Evolutionary conservation across 35 echinoderm and acorn worm species (phyloP), one percentile per base, ranked within the genome.

Genomic region (Strongylocentrotus purpuratus): DNA sequence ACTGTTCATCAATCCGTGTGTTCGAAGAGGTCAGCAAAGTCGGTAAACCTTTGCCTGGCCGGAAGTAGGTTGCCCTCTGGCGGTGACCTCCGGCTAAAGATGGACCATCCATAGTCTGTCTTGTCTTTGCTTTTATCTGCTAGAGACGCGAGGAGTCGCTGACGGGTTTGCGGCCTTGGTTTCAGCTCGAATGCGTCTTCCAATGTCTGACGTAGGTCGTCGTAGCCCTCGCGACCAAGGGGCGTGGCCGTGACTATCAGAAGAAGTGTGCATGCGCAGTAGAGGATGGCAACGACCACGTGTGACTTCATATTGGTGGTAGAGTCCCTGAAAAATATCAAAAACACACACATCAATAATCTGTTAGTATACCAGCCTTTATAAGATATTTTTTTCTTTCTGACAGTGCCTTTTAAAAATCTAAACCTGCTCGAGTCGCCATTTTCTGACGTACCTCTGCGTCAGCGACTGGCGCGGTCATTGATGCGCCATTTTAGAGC

Each of bases 141-240:
- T 58, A 93, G 28, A 5, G 91, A 93, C 31, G 45, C 91, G 4
- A 93, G 48, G 46, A 93, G 48, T 47, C 91, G 91, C 91, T 93
- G 91, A 58, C 91, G 91, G 5, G 91, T 93, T 93, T 93, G 46
- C 91, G 91, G 91, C n/a, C 91, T 93, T 47, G 91, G 91, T 93
- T 93, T 93, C 4, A 48, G 46, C 91, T 93, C 46, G 13, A 93
- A 46, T 93, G 91, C 91, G 46, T 93, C 91, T 58, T 93, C 91
- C 17, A 93, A 9, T 32, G 91, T 50, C 47, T 58, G 46, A 14
- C 91, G 91, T 48, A 93, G 46, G 17, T 93, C 91, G 0, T 58
- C 91, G 91, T 93, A 93, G 7, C 91, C 91, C 17, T 93, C 91
- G 46, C 91, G 91, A 93, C 91, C 48, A 32, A 93, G 45, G 91